phyloP scores from a whole-genome alignment of 2,888 invertebrate genomes.

The Nymphalis urticae region DNA sequence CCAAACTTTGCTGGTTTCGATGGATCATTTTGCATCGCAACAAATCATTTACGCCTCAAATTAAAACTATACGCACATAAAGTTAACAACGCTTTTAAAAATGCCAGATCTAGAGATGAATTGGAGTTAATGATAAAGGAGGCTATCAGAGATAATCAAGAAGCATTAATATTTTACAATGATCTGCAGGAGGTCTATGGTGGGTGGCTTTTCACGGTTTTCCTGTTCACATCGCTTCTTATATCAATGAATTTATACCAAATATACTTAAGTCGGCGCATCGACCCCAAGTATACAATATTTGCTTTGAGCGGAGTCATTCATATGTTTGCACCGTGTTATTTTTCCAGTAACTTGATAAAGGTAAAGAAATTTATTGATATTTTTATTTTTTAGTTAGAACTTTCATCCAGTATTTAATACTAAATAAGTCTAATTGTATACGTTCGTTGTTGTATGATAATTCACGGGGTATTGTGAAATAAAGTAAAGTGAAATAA shows the following conservation, averaged over 20 bases:
- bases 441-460: no score
- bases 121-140: conserved; percentile 50
- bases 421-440: no score
- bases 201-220: conserved; percentile 60
- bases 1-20: conserved; percentile 62
- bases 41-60: conserved; percentile 60
- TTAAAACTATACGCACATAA: conserved; percentile 57
- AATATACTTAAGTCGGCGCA: conserved; percentile 50
- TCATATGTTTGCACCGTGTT: conserved; percentile 63
- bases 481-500: no score
- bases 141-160: conserved; percentile 59
- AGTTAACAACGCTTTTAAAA: conserved; percentile 51
- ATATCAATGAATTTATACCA: conserved; percentile 64
- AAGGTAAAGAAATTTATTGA: conserved; percentile 49
- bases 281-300: conserved; percentile 57
- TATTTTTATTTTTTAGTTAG: conserved; percentile 1
- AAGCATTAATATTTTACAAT: conserved; percentile 53
- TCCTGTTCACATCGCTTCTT: conserved; percentile 54
- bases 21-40: conserved; percentile 65
- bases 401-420: no score
- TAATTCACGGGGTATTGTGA: no score
- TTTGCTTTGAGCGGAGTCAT: conserved; percentile 54
- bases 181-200: conserved; percentile 59
- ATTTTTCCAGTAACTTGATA: conserved; percentile 56
- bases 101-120: conserved; percentile 45